Conservation (phyloP, 1,140 invertebrate species). For the Cheumatopsyche charites region DNA sequence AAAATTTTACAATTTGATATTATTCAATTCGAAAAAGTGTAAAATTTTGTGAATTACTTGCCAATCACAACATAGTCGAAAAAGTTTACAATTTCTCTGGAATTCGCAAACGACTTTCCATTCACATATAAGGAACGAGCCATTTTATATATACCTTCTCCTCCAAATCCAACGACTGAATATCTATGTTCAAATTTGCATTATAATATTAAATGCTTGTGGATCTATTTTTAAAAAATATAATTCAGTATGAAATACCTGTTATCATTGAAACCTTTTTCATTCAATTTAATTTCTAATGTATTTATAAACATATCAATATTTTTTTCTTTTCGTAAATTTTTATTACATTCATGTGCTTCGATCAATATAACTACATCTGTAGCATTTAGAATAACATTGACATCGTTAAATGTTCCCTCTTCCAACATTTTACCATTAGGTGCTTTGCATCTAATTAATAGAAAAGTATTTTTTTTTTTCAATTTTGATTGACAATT, state of each 20-base stretch:
- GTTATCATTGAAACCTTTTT: slow-evolving; percentile 67
- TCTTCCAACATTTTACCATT: slow-evolving; percentile 73
- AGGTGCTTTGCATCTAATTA: slow-evolving; percentile 64
- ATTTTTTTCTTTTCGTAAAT: slow-evolving; percentile 67
- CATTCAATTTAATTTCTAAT: slow-evolving; percentile 71
- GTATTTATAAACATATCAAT: slow-evolving; percentile 70
- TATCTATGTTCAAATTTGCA: slow-evolving; percentile 62
- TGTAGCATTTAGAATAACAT: slow-evolving; percentile 67
- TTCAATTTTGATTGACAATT: too few species aligned
- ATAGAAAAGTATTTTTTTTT: not conserved
- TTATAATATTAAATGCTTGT: not conserved
- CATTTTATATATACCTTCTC: slow-evolving; percentile 70
- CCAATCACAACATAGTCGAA: slow-evolving; percentile 69
- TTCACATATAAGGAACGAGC: slow-evolving; percentile 73
- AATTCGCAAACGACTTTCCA: slow-evolving; percentile 69
- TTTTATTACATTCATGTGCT: slow-evolving; percentile 80
- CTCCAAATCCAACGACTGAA: slow-evolving; percentile 82
- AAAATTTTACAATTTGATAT: not conserved
- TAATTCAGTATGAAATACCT: slow-evolving; percentile 59
- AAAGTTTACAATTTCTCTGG: slow-evolving; percentile 63
- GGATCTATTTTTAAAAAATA: not conserved
- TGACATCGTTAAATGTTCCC: slow-evolving; percentile 69
- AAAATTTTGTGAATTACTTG: slow-evolving; percentile 47
- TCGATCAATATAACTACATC: slow-evolving; percentile 91
- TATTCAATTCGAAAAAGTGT: not conserved